Evolutionary conservation across 2,113 vertebrate species (phyloP).

Genomic region (Sylvicapra grimmia): DNA sequence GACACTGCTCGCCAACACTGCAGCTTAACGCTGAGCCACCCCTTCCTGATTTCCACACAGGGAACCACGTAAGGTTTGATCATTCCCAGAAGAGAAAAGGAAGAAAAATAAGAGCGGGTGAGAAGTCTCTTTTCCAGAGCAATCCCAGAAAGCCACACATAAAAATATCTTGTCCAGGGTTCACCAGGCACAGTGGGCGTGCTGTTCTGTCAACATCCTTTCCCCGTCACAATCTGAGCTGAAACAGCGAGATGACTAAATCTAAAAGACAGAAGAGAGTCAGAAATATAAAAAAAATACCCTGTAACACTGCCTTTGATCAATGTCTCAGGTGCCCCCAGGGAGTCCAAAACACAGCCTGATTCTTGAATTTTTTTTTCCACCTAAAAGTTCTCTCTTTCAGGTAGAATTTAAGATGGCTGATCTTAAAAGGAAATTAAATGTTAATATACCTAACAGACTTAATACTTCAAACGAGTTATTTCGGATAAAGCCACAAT

Average conservation of each 20-base stretch:
- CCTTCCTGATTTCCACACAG: slow-evolving; percentile 23
- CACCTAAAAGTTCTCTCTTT: slow-evolving; percentile 29
- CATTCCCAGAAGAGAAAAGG: slow-evolving; percentile 35
- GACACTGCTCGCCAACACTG: slow-evolving; percentile 37
- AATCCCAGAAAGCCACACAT: slow-evolving; percentile 11
- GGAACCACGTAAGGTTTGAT: slow-evolving; percentile 28
- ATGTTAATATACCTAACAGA: neutral
- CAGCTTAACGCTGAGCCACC: slow-evolving; percentile 19
- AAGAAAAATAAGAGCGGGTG: slow-evolving; percentile 5
- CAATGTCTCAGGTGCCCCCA: neutral
- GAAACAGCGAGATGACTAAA: neutral
- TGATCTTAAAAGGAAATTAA: slow-evolving; percentile 34
- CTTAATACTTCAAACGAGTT: neutral
- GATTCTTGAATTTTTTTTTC: neutral
- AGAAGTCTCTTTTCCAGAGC: neutral
- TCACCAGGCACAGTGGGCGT: neutral
- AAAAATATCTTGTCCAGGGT: slow-evolving; percentile 2
- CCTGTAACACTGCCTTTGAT: neutral
- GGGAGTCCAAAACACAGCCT: neutral
- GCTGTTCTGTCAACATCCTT: neutral
- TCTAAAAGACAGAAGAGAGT: neutral
- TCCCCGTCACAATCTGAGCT: neutral
- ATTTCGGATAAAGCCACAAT: neutral
- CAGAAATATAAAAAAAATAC: neutral
- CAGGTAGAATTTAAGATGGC: slow-evolving; percentile 22